A percentile compares a stretch with the other conserved stretches of the same genome.
Evolutionary conservation across 2,797 vertebrate species (phyloP).

Genomic region (Eulemur rubriventer): DNA sequence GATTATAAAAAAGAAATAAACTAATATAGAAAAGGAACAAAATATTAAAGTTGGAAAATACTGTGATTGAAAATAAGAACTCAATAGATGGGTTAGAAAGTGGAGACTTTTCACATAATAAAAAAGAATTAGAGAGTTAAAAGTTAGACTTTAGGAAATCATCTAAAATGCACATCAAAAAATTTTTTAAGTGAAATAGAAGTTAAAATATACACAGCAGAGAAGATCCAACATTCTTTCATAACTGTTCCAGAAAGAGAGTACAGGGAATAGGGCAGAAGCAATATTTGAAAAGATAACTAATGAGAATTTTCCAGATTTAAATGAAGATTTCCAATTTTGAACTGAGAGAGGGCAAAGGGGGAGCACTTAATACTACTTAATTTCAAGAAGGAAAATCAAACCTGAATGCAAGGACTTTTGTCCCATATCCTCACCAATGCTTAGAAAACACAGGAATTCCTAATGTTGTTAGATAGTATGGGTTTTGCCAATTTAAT

Average conservation of each 20-base stretch:
- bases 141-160: neutral
- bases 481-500: neutral
- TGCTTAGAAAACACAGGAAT: neutral
- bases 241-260: neutral
- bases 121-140: neutral
- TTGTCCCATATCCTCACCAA: neutral
- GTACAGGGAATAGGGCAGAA: neutral
- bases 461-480: neutral
- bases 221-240: neutral
- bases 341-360: neutral
- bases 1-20: neutral
- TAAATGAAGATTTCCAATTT: neutral
- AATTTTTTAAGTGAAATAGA: neutral
- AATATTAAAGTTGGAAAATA: neutral
- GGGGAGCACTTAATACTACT: accelerated
- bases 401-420: neutral
- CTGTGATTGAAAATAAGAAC: neutral
- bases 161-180: neutral
- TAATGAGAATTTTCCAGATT: neutral
- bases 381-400: neutral
- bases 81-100: neutral
- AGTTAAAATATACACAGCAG: neutral
- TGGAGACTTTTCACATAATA: neutral
- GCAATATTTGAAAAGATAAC: neutral
- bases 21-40: neutral